Evolutionary conservation across 2,113 vertebrate species (phyloP), one percentile per base, ranked within the genome.

Genomic region (Actinemys pallida): DNA sequence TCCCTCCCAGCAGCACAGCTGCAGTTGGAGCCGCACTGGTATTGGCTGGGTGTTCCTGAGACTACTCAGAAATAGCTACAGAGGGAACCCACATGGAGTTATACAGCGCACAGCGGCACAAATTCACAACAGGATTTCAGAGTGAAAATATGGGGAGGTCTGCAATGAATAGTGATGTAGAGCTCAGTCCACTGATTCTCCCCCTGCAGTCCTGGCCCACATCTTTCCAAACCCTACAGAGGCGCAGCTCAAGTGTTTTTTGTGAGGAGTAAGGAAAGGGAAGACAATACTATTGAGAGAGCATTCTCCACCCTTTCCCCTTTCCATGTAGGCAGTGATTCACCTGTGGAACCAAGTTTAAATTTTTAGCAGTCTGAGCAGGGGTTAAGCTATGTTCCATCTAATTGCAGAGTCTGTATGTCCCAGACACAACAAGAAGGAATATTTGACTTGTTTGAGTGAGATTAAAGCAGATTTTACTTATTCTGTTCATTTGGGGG

Each of bases 51-150:
- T 97, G 90, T 97, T 97, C 95, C 97, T 93, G 94, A 96, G 96
- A 96, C 95, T 95, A 96, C 96, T 97, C 95, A 92, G 91, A 96
- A 96, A 96, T 95, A 97, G 96, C 19, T 95, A 47, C 96, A 91
- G 89, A 88, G 90, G 78, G 94, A 88, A 92, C 93, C 95, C 93
- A 95, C 96, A 95, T 92, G 95, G 95, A 94, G 94, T 95, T 93
- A 97, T 90, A 89, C 96, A 92, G 93, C 92, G 16, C 96, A 97
- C 94, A 95, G 94, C 88, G 96, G 88, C 96, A 89, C 84, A 93
- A 87, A 95, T 98, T 94, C 93, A 91, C 93, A 97, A 93, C 95
- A 91, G 42, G 92, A 69, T 82, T 27, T 47, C 24, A 52, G 87
- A 92, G 87, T 79, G 80, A 93, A 97, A 94, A 96, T 95, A 93